Evolutionary conservation across 2,888 invertebrate genomes (phyloP), one percentile per base, ranked within the genome.

Genomic region (Plebejus melissa): DNA sequence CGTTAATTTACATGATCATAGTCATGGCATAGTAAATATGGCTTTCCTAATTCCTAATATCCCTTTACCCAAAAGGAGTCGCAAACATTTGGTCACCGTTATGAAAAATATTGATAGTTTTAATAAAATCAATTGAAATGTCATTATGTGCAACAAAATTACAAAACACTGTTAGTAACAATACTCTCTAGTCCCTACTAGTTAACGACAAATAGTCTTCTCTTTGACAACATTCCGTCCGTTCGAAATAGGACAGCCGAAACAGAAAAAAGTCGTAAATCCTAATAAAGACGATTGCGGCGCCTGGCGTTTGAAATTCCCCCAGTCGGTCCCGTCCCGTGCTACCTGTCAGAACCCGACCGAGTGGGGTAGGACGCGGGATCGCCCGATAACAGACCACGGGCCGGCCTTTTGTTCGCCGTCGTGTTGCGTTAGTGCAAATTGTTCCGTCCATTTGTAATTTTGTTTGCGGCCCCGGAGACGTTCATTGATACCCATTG

Each of bases 241-340:
- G 1, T 65, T 65, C 32, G 13, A 13, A 65, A 65, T 36, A 36
- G 65, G 32, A 65, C 32, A 65, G 65, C 32, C 65, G 65, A 28
- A 65, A 65, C 46, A 65, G 9, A 46, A 28, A 28, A 41, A 46
- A 46, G 75, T 9, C 50, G 36, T 54, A 75, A 75, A 69, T 69
- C 69, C 75, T 75, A 80, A 79, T 78, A 80, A 79, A 79, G 79
- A 78, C 74, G 78, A 80, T 80, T 77, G 79, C 82, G 79, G 79
- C 80, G 80, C 78, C 79, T 81, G 83, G 82, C 83, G 84, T 82
- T 85, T 81, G 83, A 85, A 84, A 87, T 83, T 81, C 79, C 79
- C 79, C 16, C 54, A 54, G 13, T 16, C 13, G 83, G 82, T 85
- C 22, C 22, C 22, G 85, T 87, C 86, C 88, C 83, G 86, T 86